A percentile compares a stretch with the other conserved stretches of the same genome.
phyloP scores from a whole-genome alignment of 1,140 invertebrate genomes.

The Drosophila bocqueti region DNA sequence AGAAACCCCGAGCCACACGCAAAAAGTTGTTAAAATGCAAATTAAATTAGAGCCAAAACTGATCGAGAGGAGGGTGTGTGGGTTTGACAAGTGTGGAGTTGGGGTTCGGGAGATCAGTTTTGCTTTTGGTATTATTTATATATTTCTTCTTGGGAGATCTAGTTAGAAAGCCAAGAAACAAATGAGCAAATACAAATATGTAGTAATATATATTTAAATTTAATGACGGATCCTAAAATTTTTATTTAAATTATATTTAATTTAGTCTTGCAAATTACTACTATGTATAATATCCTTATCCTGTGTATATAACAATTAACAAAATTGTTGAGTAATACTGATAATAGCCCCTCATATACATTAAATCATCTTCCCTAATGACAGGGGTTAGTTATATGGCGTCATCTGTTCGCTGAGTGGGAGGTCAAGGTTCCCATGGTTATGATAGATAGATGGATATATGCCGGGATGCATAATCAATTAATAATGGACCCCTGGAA shows the following conservation, averaged over 20 bases:
- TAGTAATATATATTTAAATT: background rate
- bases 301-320: background rate
- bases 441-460: conserved; percentile 50
- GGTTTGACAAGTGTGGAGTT: conserved; percentile 40
- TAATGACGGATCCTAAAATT: background rate
- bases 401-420: conserved; percentile 54
- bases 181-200: background rate
- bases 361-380: conserved; percentile 13
- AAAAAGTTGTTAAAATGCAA: conserved; percentile 84
- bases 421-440: conserved; percentile 61
- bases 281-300: background rate
- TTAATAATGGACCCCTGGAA: conserved; percentile 56
- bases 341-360: background rate
- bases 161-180: conserved; percentile 17
- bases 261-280: too few relatives aligned
- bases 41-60: conserved; percentile 81
- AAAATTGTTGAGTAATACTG: conserved; percentile 15
- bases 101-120: conserved; percentile 20
- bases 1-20: conserved; percentile 68
- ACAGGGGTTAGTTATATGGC: conserved; percentile 22
- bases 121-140: background rate
- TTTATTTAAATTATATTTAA: background rate
- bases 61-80: conserved; percentile 50
- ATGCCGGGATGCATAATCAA: conserved; percentile 62
- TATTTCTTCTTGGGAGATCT: conserved; percentile 7